These are phyloP conservation scores for Simalia tracyae DNA, from an alignment of 2,797 vertebrate genomes.

Conservation along the genomic window DNA sequence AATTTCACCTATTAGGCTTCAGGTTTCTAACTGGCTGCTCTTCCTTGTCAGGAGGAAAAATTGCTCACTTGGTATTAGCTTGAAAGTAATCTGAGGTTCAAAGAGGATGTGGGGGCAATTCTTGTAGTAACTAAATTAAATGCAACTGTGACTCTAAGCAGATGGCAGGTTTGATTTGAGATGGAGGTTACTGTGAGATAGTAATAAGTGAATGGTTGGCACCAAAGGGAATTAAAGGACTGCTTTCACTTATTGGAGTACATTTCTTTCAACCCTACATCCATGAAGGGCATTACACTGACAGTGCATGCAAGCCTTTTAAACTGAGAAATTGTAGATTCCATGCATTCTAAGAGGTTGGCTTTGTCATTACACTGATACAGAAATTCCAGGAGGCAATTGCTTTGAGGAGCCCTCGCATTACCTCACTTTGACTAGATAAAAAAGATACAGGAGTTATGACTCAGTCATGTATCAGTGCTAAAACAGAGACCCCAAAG, in stretches of 20 bases:
- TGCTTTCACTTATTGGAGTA: constrained; percentile 65
- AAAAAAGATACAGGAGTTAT: not conserved
- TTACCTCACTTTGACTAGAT: not conserved
- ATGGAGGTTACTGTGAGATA: constrained; percentile 62
- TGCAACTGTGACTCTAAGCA: constrained; percentile 56
- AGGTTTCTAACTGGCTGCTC: constrained; percentile 59
- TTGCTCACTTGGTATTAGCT: constrained; percentile 60
- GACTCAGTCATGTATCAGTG: not conserved
- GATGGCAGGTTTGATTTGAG: constrained; percentile 71
- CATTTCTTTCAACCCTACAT: constrained; percentile 43
- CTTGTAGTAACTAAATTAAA: constrained; percentile 69
- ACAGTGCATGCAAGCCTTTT: not conserved
- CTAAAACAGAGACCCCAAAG: not conserved
- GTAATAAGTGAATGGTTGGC: constrained; percentile 62
- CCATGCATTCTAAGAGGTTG: constrained; percentile 28
- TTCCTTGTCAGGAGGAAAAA: constrained; percentile 64
- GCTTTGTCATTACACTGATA: not conserved
- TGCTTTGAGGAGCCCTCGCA: not conserved
- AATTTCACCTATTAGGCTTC: not conserved
- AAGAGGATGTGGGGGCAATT: constrained; percentile 45
- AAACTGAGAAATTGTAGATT: constrained; percentile 45
- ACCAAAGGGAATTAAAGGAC: constrained; percentile 66
- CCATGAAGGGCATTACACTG: constrained; percentile 54
- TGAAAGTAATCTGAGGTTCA: constrained; percentile 59
- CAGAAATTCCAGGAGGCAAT: constrained; percentile 21